Base-by-base conservation (phyloP, 2,113 vertebrate genomes). In the Notothenia coriiceps region DNA sequence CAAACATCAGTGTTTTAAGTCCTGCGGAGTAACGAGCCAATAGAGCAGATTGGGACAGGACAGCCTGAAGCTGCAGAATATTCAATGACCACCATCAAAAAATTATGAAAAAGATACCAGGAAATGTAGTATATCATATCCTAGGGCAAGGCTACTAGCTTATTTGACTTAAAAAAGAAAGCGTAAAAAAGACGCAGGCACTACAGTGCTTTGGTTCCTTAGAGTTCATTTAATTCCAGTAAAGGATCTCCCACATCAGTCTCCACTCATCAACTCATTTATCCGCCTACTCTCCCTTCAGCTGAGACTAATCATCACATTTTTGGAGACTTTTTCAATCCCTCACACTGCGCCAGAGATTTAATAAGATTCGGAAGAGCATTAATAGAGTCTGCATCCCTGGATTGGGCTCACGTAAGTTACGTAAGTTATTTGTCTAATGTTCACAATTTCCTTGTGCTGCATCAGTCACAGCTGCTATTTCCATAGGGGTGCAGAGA, bases 1-100 rank as follows among this genome's bases (percentile, higher is more conserved):
- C 85, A 92, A 90, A 94, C 93, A 93, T 92, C 90, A 85, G 90
- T 90, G 89, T 93, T 93, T 92, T 92, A 92, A 88, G 84, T 80
- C 74, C 86, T 82, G 91, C 91, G 79, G 80, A 84, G 80, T 80
- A 86, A 88, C 66, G 7, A 82, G 79, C 83, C 86, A 77, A 85
- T 88, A 64, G 88, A 65, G 77, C 65, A 64, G 82, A 83, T 83
- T 68, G 50, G 62, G 64, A 22, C 62, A 68, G 77, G 61, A 33
- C 57, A 33, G 72, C 79, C 63, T 78, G 52, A 82, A 82, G 49
- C 66, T 82, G 89, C 86, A 90, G 91, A 91, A 86, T 86, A 79
- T 83, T 88, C 79, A 80, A 85, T 82, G 88, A 51, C 15, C 15
- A 43, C 20, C 71, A 79, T 74, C 44, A 40, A 40, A 40, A 40